Conservation (phyloP, 2,797 vertebrate species). For the Cossypha niveicapilla region DNA sequence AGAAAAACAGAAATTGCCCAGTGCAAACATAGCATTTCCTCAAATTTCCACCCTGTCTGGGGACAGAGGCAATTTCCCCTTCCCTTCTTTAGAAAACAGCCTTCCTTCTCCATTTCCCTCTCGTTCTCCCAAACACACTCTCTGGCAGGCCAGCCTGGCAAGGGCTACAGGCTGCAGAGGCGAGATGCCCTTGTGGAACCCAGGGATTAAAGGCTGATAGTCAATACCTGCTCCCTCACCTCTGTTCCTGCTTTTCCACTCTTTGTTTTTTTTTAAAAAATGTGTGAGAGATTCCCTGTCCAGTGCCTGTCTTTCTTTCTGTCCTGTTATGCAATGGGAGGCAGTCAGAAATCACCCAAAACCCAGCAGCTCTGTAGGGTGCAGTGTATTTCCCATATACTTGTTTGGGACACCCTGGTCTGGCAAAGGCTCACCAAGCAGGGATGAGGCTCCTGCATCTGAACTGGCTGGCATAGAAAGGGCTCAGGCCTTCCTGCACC, state of each 20-base stretch:
- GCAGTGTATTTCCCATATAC: fast-evolving
- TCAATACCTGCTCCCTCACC: background rate
- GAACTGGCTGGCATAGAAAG: background rate
- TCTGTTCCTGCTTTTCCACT: background rate
- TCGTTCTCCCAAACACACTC: background rate
- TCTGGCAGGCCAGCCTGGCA: background rate
- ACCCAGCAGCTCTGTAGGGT: fast-evolving
- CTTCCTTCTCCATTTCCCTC: background rate
- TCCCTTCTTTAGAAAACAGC: background rate
- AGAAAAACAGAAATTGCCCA: background rate
- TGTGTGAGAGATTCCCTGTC: fast-evolving
- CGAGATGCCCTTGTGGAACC: background rate
- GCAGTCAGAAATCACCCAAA: background rate
- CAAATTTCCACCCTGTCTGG: background rate
- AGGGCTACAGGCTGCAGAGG: background rate
- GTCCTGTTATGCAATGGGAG: background rate
- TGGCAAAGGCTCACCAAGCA: fast-evolving
- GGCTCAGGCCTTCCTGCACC: background rate
- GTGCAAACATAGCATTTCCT: background rate
- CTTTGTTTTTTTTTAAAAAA: too few species aligned
- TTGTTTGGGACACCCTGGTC: background rate
- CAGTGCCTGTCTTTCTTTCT: background rate
- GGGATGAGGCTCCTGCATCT: background rate
- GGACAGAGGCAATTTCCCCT: background rate
- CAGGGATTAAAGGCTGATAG: background rate